Conservation (phyloP, 37 sponge, comb jelly and placozoan genomes). For the Beroe ovata region DNA sequence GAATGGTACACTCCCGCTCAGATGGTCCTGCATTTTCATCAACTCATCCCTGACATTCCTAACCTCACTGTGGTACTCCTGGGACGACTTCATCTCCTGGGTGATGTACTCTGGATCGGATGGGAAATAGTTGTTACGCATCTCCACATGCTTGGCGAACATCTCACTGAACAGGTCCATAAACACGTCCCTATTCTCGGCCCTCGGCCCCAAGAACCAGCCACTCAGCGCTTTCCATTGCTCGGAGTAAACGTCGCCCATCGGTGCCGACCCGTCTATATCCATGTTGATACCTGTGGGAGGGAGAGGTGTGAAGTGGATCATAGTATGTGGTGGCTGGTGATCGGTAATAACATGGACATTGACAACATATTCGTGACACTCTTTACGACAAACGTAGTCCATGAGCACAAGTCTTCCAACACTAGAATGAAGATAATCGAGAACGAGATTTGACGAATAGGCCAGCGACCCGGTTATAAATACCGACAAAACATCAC, state of each 20-base stretch:
- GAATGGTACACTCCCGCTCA: slow-evolving; percentile 56
- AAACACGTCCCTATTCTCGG: slow-evolving; percentile 63
- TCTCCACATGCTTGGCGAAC: slow-evolving; percentile 19
- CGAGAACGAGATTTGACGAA: no score
- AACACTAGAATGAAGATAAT: no score
- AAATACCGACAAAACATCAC: no score
- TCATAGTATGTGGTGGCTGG: no score
- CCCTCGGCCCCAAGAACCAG: slow-evolving; percentile 65
- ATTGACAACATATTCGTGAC: no score
- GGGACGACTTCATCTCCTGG: slow-evolving; percentile 8
- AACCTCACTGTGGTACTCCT: slow-evolving; percentile 10
- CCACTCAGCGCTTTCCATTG: slow-evolving; percentile 49
- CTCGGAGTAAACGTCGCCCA: slow-evolving; percentile 2
- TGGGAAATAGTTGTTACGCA: slow-evolving; percentile 42
- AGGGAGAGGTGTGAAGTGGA: no score
- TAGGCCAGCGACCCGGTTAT: no score
- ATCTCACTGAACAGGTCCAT: slow-evolving; percentile 37
- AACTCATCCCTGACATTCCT: background rate
- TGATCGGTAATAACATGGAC: no score
- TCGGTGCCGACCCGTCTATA: background rate
- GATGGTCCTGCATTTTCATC: slow-evolving; percentile 6
- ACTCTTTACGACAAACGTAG: no score
- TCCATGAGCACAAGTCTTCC: no score
- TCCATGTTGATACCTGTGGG: background rate
- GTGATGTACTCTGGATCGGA: slow-evolving; percentile 67